Evolutionary conservation across 1,140 invertebrate species (phyloP).

Genomic region (Chrysomallon squamiferum): DNA sequence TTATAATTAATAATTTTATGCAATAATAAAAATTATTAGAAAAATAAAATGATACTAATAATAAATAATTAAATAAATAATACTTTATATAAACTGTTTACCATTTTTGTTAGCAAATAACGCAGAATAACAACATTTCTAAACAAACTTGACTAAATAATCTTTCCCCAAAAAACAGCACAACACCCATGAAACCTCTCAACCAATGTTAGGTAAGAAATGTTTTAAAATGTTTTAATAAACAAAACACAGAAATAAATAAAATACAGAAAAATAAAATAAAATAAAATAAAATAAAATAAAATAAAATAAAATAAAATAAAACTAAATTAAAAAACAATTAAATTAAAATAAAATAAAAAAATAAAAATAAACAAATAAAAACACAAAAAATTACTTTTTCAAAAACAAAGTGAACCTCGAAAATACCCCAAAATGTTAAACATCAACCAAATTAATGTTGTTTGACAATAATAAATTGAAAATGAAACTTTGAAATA

Average conservation of each 20-base stretch:
- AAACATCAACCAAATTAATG: background rate
- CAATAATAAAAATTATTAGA: too few species aligned
- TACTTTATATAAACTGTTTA: too few species aligned
- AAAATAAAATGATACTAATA: too few species aligned
- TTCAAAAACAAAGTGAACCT: background rate
- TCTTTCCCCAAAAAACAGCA: background rate
- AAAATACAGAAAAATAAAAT: background rate
- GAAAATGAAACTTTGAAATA: too few species aligned
- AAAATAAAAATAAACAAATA: background rate
- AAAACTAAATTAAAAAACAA: background rate
- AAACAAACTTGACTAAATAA: too few species aligned
- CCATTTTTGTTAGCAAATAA: too few species aligned
- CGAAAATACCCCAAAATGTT: background rate
- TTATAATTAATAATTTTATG: too few species aligned
- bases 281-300: background rate
- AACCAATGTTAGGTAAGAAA: background rate
- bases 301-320: background rate
- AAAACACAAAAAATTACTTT: background rate
- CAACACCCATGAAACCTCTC: background rate
- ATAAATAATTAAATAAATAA: too few species aligned
- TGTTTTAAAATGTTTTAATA: background rate
- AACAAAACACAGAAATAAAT: slow-evolving; percentile 1
- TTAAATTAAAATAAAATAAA: background rate
- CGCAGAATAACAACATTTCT: too few species aligned
- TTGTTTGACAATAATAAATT: background rate